Percentiles rank a stretch among this genome's conserved stretches.
Evolutionary conservation across 2,113 vertebrate genomes (phyloP).

Genomic region (Paracanthobrama guichenoti): DNA sequence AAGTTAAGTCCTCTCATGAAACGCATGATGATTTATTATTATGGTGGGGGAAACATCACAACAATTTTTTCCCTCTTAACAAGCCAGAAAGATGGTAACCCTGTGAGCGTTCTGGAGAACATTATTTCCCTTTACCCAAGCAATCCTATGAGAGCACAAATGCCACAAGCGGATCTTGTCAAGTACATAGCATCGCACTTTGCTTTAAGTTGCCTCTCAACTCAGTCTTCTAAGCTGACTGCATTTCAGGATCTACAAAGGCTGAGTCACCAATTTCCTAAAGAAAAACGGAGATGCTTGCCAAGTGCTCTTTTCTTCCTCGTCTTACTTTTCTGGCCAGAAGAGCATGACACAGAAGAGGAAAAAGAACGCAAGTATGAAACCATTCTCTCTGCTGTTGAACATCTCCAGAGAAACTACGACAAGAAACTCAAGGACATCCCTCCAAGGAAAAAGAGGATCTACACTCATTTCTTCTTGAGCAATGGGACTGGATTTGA

Average conservation of each 20-base stretch:
- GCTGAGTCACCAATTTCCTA: constrained; percentile 69
- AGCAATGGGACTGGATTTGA: constrained; percentile 73
- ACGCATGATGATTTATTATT: constrained; percentile 73
- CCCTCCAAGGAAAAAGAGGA: constrained; percentile 71
- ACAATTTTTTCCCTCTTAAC: constrained; percentile 74
- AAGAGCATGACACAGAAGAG: constrained; percentile 66
- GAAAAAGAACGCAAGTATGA: constrained; percentile 72
- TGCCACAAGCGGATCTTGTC: constrained; percentile 73
- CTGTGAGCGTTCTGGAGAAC: constrained; percentile 61
- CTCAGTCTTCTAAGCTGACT: constrained; percentile 63
- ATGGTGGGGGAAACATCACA: constrained; percentile 78
- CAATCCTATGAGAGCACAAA: constrained; percentile 59
- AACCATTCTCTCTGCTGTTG: constrained; percentile 72
- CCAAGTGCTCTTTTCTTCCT: constrained; percentile 75
- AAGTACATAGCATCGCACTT: constrained; percentile 75
- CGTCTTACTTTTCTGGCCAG: constrained; percentile 82
- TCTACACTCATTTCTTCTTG: constrained; percentile 79
- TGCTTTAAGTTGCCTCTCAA: constrained; percentile 72
- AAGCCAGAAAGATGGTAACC: constrained; percentile 63
- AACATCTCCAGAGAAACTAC: constrained; percentile 68
- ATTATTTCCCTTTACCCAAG: constrained; percentile 74
- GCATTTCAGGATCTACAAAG: constrained; percentile 65
- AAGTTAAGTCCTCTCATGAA: constrained; percentile 63
- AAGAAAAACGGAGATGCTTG: constrained; percentile 65
- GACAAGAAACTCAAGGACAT: constrained; percentile 76